phyloP scores from a whole-genome alignment of 2,113 vertebrate genomes.

The Neomonachus schauinslandi region DNA sequence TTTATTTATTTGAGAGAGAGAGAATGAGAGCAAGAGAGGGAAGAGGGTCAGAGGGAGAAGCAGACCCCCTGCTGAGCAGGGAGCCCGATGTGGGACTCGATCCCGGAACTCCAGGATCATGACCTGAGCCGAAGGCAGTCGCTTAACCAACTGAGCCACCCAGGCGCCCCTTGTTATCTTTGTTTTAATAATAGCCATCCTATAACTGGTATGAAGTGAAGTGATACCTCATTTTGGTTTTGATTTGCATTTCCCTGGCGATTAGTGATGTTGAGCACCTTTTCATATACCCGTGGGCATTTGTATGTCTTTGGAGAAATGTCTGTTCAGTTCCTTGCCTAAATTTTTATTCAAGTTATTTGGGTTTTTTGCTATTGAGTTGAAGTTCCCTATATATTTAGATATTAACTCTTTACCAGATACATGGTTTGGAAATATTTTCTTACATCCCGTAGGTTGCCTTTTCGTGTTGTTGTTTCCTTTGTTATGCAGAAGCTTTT shows the following conservation, averaged over 20 bases:
- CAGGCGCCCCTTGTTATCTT: background rate
- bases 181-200: background rate
- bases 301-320: background rate
- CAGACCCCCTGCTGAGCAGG: too few species aligned
- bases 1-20: too few species aligned
- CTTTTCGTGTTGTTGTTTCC: background rate
- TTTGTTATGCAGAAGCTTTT: background rate
- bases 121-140: too few species aligned
- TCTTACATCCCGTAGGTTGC: background rate
- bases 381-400: background rate
- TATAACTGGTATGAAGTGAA: background rate
- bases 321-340: background rate
- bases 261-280: background rate
- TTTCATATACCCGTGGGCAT: background rate
- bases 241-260: background rate
- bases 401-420: background rate
- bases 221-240: background rate
- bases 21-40: too few species aligned
- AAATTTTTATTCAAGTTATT: background rate
- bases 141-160: too few species aligned
- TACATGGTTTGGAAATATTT: background rate
- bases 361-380: background rate
- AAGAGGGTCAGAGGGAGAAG: too few species aligned
- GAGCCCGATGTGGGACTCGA: too few species aligned
- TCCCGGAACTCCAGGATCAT: too few species aligned